Evolutionary conservation across 2,797 vertebrate species (phyloP), one percentile per base, ranked within the genome.

Genomic region (Ara ararauna): DNA sequence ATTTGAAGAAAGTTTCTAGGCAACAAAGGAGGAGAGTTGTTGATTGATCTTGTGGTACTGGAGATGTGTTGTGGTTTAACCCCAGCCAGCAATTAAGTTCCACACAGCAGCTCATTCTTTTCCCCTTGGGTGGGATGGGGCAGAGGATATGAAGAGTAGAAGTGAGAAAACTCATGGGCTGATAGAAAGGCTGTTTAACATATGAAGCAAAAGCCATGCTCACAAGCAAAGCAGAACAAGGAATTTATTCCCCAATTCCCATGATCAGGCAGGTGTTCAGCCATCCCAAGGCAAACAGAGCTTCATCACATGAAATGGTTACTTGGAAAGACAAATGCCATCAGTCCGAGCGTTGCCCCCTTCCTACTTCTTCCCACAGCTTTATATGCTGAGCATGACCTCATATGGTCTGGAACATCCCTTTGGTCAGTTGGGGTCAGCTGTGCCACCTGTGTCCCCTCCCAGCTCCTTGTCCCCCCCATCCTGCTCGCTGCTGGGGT

Each of bases 81-180:
- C 23, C 11, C 32, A 72, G 34, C 8, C 60, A 44, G 51, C 72
- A 77, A 36, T 47, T 67, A 32, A 36, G 34, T 34, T 20, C 58
- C 23, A 26, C 34, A 54, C 27, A 71, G 45, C 60, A 27, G 24
- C 34, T 53, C 58, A 15, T 34, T 83, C 45, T 47, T 13, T 60
- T 10, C 5, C 15, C 5, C 2, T 40, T 42, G 23, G 22, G 17
- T 2, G 1, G 10, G 36, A 20, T 56, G 14, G 20, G 29, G 11
- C 20, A 73, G 32, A 56, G 47, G 54, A 38, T 7, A 38, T 36
- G 40, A 61, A 72, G 40, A 17, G 20, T 87, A 13, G 27, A 73
- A 56, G 36, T 62, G 47, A 50, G 47, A 36, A 78, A 61, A 67
- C 11, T 48, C 21, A 2, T 44, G 20, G 27, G 23, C 42, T 83